Base-by-base conservation (phyloP, 2,888 invertebrate species). In the Portevinia maculata region DNA sequence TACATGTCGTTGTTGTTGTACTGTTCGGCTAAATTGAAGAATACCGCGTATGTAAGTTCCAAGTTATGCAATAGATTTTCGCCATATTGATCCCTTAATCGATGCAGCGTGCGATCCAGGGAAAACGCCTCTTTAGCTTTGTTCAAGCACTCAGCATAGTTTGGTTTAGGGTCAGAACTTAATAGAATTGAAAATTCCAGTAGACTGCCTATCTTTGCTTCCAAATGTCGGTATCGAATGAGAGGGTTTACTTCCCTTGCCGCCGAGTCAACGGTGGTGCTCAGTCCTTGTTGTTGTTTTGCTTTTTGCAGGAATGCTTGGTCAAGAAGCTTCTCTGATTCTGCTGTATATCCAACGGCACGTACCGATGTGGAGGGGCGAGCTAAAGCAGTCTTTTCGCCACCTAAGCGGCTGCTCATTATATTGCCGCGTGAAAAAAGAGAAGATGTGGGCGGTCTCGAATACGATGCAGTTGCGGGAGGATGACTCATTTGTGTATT, bases 41-140 rank as follows among this genome's bases (percentile, higher is more conserved):
- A 92, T 0, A 99, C 98, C 79, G 97, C 96, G 91, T 98, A 99
- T 0, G 99, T 98, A 28, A 99, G 92, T 88, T 99, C 99, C 86
- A 98, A 93, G 89, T 99, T 99, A 88, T 98, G 97, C 71, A 95
- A 94, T 84, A 99, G 98, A 52, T 95, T 95, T 84, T 97, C 93
- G 59, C 96, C 96, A 24, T 95, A 94, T 89, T 99, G 98, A 90
- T 99, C 99, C 86, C 98, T 96, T 89, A 98, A 94, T 69, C 97
- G 93, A 84, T 98, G 96, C 55, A 99, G 91, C 84, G 96, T 96
- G 69, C 97, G 92, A 89, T 99, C 99, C 88, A 98, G 94, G 7
- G 97, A 94, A 0, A 98, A 98, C 0, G 99, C 98, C 90, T 99
- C 99, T 90, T 99, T 98, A 0, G 99, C 99, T 89, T 98, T 96